A percentile compares a stretch with the other conserved stretches of the same genome.
phyloP scores from a whole-genome alignment of 2,113 vertebrate species.

The Oceanodroma tethys region DNA sequence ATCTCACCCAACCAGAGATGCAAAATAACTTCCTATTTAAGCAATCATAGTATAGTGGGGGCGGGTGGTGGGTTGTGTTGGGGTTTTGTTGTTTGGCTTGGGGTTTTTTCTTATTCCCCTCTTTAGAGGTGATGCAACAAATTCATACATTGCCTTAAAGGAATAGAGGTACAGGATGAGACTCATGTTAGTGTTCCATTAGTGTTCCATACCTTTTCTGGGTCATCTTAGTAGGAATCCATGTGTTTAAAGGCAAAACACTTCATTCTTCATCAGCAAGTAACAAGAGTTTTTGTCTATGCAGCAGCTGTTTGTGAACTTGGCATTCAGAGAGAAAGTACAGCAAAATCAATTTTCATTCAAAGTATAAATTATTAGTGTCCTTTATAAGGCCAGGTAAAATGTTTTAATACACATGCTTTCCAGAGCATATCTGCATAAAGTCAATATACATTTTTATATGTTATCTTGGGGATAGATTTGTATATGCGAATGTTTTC shows the following conservation, averaged over 20 bases:
- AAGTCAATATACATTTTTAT: not conserved
- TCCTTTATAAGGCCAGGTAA: not conserved
- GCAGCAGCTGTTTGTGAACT: not conserved
- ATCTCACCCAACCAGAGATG: not conserved
- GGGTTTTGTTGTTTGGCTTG: not conserved
- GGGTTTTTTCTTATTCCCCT: not conserved
- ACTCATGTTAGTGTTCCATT: not conserved
- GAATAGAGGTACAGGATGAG: not conserved
- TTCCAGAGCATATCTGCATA: not conserved
- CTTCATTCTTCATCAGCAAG: not conserved
- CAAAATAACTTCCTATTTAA: not conserved
- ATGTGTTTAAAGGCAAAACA: not conserved
- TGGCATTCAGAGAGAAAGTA: not conserved
- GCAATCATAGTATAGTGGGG: not conserved
- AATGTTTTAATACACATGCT: not conserved
- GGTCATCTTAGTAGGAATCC: not conserved
- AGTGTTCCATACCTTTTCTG: not conserved
- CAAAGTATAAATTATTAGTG: not conserved
- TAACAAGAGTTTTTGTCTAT: not conserved
- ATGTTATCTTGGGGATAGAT: not conserved
- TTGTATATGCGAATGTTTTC: conserved; percentile 11
- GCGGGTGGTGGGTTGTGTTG: not conserved
- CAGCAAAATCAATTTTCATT: not conserved
- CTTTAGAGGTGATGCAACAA: not conserved
- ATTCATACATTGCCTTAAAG: not conserved